Evolutionary conservation across 2,113 vertebrate species (phyloP), one percentile per base, ranked within the genome.

Genomic region (Centropristis striata): DNA sequence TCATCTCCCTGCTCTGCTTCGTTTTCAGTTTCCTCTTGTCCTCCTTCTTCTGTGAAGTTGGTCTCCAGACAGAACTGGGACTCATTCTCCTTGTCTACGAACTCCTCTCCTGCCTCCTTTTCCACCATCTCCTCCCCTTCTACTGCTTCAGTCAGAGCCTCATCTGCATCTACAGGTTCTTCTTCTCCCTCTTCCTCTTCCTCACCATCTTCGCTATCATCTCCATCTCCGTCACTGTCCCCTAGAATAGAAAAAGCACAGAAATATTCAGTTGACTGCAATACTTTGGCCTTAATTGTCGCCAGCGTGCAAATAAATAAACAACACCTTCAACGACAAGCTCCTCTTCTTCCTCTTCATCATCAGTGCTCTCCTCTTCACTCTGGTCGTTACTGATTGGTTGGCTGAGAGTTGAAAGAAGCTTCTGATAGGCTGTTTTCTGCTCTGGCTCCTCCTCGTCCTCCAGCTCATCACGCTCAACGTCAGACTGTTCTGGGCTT

Each of bases 11-110:
- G 50, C 32, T 75, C 59, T 21, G 20, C 14, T 4, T 67, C 3
- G 20, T n/a, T 16, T 4, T 83, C 77, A 0, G 8, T 1, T 0
- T 51, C 77, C 18, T 90, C 91, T n/a, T 78, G 53, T 4, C 87
- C 94, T 55, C 4, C 90, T 10, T 91, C 90, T n/a, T 92, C 95
- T 0, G 94, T 92, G 85, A 97, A 96, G 93, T 98, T 98, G 42
- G 88, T 96, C 93, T 99, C 98, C 87, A 99, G 89, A 91, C 97
- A 97, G 92, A 99, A 99, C 57, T 96, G 94, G 28, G 95, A 93
- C 92, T 99, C 98, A 0, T 96, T 93, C 74, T 97, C 95, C 23
- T 93, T 89, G 83, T 99, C 98, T 41, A 95, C 94, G 36, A 99
- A 99, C 75, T 97, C 95, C 25, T 93, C 94, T 12, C 25, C 79